Evolutionary conservation across 2,113 vertebrate species (phyloP).

Genomic region (Montifringilla adamsi): DNA sequence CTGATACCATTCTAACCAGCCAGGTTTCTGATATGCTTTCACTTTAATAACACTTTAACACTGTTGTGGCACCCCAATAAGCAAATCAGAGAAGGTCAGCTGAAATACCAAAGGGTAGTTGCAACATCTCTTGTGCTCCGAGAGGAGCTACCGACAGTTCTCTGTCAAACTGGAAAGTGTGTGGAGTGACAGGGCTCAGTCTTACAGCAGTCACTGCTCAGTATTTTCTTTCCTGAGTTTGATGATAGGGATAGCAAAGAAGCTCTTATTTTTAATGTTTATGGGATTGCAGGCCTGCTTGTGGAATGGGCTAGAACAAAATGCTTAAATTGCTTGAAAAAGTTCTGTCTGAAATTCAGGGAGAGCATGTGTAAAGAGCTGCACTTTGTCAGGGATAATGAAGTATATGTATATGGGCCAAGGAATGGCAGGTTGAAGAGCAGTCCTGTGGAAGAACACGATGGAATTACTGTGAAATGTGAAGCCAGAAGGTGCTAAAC

Average conservation of each 20-base stretch:
- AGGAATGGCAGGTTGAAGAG: background rate
- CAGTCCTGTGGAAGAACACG: background rate
- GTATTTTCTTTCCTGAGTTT: background rate
- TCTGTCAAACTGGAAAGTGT: background rate
- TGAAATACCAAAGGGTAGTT: background rate
- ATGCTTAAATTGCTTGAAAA: background rate
- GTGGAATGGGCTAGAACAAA: background rate
- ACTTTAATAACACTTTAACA: background rate
- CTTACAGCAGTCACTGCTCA: background rate
- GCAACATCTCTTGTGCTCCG: background rate
- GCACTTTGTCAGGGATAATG: background rate
- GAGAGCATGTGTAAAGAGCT: background rate
- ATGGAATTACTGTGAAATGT: background rate
- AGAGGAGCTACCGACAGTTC: accelerated
- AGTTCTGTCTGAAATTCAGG: background rate
- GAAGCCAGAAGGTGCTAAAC: background rate
- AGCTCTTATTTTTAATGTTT: background rate
- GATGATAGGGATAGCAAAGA: background rate
- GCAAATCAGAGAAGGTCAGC: background rate
- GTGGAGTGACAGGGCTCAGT: background rate
- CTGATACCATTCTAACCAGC: background rate
- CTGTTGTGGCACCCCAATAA: background rate
- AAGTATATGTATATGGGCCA: background rate
- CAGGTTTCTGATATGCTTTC: background rate
- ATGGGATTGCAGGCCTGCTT: background rate